These are phyloP conservation scores for Liasis olivaceus DNA, from an alignment of 2,797 vertebrate species.

Conservation along the genomic window DNA sequence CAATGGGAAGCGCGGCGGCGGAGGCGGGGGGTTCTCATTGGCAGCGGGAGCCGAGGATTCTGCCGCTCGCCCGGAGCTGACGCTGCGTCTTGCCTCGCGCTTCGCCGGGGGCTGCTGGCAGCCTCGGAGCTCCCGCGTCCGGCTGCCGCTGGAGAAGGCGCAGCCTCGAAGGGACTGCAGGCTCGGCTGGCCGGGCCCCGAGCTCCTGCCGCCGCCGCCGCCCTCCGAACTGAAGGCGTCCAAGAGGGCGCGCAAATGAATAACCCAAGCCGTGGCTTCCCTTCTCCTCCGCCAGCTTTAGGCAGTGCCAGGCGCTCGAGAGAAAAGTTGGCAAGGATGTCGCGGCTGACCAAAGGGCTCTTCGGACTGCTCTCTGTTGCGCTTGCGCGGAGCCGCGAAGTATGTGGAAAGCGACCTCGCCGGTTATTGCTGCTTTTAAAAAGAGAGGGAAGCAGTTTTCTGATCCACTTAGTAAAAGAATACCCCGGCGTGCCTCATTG, in stretches of 20 bases:
- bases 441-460: no score
- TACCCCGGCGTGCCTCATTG: neutral
- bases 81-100: neutral
- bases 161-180: neutral
- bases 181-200: neutral
- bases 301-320: neutral
- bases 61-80: neutral
- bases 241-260: no score
- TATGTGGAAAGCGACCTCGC: neutral
- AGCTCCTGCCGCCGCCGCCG: neutral
- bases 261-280: neutral
- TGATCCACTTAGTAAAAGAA: neutral
- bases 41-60: neutral
- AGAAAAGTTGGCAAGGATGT: constrained; percentile 20
- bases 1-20: neutral
- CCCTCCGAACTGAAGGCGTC: neutral
- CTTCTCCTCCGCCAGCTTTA: neutral
- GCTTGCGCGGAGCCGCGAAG: neutral
- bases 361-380: neutral
- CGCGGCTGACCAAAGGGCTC: neutral
- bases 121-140: neutral
- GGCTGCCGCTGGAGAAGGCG: neutral
- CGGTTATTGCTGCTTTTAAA: neutral
- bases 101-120: neutral
- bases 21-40: neutral